Base-by-base conservation (phyloP, 2,888 invertebrate species). In the Trissolcus japonicus region DNA sequence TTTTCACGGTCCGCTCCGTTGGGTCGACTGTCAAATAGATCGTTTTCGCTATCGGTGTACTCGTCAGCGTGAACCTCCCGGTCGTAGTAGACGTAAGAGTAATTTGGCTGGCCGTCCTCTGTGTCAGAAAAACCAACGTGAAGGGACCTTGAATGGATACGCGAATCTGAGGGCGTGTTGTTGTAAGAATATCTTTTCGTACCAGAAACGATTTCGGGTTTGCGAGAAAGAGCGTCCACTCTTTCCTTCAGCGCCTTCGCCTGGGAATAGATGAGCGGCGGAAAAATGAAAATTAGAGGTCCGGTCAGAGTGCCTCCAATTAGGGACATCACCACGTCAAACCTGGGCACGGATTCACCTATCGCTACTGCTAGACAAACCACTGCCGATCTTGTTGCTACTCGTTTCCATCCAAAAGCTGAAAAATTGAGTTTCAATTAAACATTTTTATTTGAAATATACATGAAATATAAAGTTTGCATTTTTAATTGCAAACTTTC, bases 221-320 rank as follows among this genome's bases (percentile, higher is more conserved):
- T 79, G 1, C 80, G 57, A 0, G 74, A 16, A 2, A 72, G 79
- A 6, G 75, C 60, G 17, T 57, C 59, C 7, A 46, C 13, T 53
- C 14, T 51, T 17, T 72, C 51, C 63, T 83, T 83, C 81, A 94
- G 90, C 59, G 90, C 90, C 35, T 55, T 67, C 7, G 73, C 73
- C 43, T 92, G 93, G 0, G 94, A 90, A 87, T 96, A 96, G 84
- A 97, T 93, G 50, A 96, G 82, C 0, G 96, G 95, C 0, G 97
- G 97, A 72, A 95, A 92, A 73, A 97, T 92, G 81, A 96, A 97
- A 82, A 96, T 94, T 11, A 96, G 89, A 0, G 96, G 95, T 0
- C 96, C 95, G 0, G 94, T 94, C 4, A 97, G 91, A 0, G 95
- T 94, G 4, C 96, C 96, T 0, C 97, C 97, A 9, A 97, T 93